phyloP scores from a whole-genome alignment of 2,888 invertebrate species.

The Drosophila buzzatii region DNA sequence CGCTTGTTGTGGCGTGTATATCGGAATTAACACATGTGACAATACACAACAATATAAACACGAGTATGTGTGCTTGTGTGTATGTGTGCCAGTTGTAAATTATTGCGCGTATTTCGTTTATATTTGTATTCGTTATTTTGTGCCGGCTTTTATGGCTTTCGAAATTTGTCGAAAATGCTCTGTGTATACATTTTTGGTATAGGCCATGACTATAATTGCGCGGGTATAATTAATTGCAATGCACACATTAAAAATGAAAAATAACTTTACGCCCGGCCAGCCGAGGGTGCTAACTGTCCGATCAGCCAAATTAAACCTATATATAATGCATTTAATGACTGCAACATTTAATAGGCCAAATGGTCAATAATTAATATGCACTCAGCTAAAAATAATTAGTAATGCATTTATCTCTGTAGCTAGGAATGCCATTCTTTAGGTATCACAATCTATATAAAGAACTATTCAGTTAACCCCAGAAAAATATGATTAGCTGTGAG shows the following conservation, averaged over 20 bases:
- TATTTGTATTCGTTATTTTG: constrained; percentile 13
- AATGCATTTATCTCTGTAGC: not conserved
- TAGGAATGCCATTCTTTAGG: too few relatives aligned
- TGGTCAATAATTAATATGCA: constrained; percentile 29
- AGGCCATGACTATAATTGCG: constrained; percentile 30
- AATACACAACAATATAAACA: constrained; percentile 25
- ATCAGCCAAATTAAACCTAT: constrained; percentile 28
- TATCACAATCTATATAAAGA: not conserved
- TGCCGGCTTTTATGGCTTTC: constrained; percentile 11
- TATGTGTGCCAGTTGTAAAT: constrained; percentile 33
- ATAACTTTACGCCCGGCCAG: constrained; percentile 24
- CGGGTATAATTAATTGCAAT: constrained; percentile 50
- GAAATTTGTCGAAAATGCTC: constrained; percentile 54
- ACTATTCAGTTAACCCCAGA: not conserved
- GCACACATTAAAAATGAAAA: constrained; percentile 52
- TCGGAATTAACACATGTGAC: constrained; percentile 65
- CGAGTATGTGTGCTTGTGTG: constrained; percentile 17
- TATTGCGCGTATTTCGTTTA: constrained; percentile 28
- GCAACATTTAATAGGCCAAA: constrained; percentile 29
- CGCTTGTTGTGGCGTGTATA: constrained; percentile 48
- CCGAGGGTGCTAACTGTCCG: constrained; percentile 34
- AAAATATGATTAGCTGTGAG: not conserved
- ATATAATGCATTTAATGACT: constrained; percentile 42
- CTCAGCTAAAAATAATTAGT: constrained; percentile 29
- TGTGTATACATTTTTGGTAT: constrained; percentile 19